Evolutionary conservation across 2,888 invertebrate genomes (phyloP), one percentile per base, ranked within the genome.

Genomic region (Drosophila paracracens): DNA sequence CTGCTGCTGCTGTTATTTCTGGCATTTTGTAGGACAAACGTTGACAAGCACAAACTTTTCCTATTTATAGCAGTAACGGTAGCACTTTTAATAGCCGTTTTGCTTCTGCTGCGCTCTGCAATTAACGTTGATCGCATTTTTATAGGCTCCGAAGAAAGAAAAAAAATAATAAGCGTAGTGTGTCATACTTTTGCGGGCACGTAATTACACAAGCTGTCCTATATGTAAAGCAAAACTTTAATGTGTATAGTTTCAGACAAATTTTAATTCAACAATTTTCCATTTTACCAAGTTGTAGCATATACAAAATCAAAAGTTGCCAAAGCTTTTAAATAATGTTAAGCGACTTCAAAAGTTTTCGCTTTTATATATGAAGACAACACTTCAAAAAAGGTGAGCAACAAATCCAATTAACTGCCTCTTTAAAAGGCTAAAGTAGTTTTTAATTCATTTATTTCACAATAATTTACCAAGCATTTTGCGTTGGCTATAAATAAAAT

Each of bases 51-150:
- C 53, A 71, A 78, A 76, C 52, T 76, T 79, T 67, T 64, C 64
- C 66, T 75, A 79, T 82, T 76, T 84, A 83, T 85, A 79, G 78
- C 68, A 35, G 46, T 50, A 43, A 52, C 80, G 59, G 38, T 43
- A 67, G 64, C 68, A 69, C 56, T 79, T 84, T 88, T 84, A 83
- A 82, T 85, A 70, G 74, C 62, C 72, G 66, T 66, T 72, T 70
- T 73, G 63, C 67, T 52, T 36, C 48, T 69, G 50, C 33, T 51
- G 56, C 68, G 51, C 64, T 51, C 21, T 35, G 76, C 90, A 73
- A 89, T 89, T 88, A 85, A 85, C 71, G 78, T 81, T 89, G 74
- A 85, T 85, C 83, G 83, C 83, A 83, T 89, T 85, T 89, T 85
- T 88, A 85, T 84, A 66, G 84, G 64, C 73, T 38, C 53, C 57